These are phyloP conservation scores for Eulithis prunata DNA, from an alignment of 2,888 invertebrate species.

Conservation along the genomic window DNA sequence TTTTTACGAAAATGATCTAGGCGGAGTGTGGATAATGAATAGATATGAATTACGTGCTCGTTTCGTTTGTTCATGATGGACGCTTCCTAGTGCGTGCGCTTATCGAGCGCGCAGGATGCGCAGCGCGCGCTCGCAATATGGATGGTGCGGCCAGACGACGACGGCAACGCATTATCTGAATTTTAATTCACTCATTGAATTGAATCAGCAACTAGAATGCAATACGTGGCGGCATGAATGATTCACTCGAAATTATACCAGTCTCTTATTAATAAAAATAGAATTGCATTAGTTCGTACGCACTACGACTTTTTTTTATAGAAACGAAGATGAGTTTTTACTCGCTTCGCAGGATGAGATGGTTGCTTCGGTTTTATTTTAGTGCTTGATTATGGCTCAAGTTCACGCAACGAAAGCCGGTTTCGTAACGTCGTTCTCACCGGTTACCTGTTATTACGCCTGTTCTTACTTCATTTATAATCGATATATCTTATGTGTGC, in stretches of 20 bases:
- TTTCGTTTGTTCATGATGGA: slow-evolving; percentile 50
- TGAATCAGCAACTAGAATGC: slow-evolving; percentile 72
- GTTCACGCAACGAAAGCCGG: slow-evolving; percentile 69
- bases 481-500: slow-evolving; percentile 49
- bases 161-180: slow-evolving; percentile 68
- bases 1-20: slow-evolving; percentile 21
- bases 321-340: slow-evolving; percentile 37
- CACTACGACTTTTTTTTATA: slow-evolving; percentile 20
- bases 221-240: slow-evolving; percentile 64
- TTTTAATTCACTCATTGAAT: slow-evolving; percentile 77
- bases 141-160: slow-evolving; percentile 73
- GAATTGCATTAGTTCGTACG: slow-evolving; percentile 7
- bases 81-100: slow-evolving; percentile 67
- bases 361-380: slow-evolving; percentile 48
- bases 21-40: slow-evolving; percentile 13
- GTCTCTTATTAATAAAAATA: slow-evolving; percentile 32
- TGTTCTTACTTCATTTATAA: slow-evolving; percentile 66
- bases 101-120: slow-evolving; percentile 65
- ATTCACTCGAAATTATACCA: slow-evolving; percentile 57
- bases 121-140: slow-evolving; percentile 70
- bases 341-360: slow-evolving; percentile 37
- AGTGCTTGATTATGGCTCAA: slow-evolving; percentile 50
- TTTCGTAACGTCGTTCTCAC: slow-evolving; percentile 60
- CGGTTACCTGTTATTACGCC: slow-evolving; percentile 66
- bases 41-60: slow-evolving; percentile 26